Evolutionary conservation across 2,113 vertebrate genomes (phyloP).

Genomic region (Prinia subflava): DNA sequence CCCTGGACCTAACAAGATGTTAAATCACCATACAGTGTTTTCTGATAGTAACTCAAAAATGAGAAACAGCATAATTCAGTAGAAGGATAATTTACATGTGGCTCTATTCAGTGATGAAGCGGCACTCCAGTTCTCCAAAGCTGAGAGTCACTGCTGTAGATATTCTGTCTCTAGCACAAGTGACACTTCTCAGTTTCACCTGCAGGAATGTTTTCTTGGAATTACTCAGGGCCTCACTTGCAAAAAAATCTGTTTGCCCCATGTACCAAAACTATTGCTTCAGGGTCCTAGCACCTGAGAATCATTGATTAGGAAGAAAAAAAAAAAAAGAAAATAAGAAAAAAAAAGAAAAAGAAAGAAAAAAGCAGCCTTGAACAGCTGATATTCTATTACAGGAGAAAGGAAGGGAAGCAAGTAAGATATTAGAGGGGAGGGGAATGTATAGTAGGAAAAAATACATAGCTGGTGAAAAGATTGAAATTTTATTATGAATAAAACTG

Average conservation of each 20-base stretch:
- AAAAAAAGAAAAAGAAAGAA: not conserved
- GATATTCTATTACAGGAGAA: not conserved
- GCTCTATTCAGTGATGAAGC: not conserved
- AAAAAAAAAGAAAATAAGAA: not conserved
- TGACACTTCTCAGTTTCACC: not conserved
- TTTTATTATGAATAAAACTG: not conserved
- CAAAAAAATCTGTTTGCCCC: slow-evolving; percentile 1
- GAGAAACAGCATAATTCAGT: not conserved
- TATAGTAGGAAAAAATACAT: not conserved
- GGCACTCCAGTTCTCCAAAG: not conserved
- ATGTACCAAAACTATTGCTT: not conserved
- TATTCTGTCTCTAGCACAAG: not conserved
- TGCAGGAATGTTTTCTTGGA: not conserved
- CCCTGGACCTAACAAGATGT: not conserved
- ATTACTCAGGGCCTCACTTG: not conserved
- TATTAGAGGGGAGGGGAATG: accelerated
- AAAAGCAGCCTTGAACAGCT: not conserved
- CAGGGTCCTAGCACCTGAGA: not conserved
- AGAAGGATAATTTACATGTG: not conserved
- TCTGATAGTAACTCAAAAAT: not conserved
- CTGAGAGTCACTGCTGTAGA: not conserved
- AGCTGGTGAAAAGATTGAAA: not conserved
- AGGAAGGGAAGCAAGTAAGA: not conserved
- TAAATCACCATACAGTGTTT: not conserved
- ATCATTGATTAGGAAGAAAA: not conserved